Conservation (phyloP, 1,140 invertebrate species). For the Rhagoletis pomonella region DNA sequence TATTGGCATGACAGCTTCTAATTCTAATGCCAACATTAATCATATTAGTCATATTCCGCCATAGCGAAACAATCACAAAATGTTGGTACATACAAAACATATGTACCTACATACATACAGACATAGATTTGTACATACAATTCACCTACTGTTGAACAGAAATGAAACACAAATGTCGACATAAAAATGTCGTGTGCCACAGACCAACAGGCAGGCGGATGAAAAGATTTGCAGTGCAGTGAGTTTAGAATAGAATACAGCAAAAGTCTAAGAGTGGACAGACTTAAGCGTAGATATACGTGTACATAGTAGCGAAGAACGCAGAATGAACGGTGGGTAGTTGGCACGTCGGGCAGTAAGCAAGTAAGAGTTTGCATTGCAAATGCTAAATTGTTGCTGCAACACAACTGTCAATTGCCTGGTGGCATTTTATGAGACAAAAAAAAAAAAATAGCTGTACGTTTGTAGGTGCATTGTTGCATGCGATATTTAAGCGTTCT, state of each 20-base stretch:
- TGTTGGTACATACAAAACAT: background rate
- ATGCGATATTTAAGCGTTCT: background rate
- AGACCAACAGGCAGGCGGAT: background rate
- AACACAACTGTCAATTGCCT: slow-evolving; percentile 21
- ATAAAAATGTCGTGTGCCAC: slow-evolving; percentile 45
- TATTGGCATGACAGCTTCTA: slow-evolving; percentile 50
- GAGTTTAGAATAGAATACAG: slow-evolving; percentile 4
- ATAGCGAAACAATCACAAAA: slow-evolving; percentile 39
- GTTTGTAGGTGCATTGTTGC: background rate
- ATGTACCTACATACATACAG: background rate
- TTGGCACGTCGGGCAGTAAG: background rate
- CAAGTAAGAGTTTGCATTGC: too few relatives aligned
- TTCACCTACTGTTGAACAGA: background rate
- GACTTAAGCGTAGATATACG: too few relatives aligned
- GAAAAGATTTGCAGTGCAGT: background rate
- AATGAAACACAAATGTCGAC: slow-evolving; percentile 50
- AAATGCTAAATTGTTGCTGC: slow-evolving; percentile 10
- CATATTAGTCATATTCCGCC: slow-evolving; percentile 46
- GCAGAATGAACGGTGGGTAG: background rate
- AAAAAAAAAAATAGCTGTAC: background rate
- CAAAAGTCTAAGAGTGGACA: background rate
- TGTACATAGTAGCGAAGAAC: background rate
- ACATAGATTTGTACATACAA: too few relatives aligned
- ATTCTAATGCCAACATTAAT: slow-evolving; percentile 51
- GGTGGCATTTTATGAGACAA: slow-evolving; percentile 2